phyloP scores from a whole-genome alignment of 2,888 invertebrate species.

The Drosophila aldrichi region DNA sequence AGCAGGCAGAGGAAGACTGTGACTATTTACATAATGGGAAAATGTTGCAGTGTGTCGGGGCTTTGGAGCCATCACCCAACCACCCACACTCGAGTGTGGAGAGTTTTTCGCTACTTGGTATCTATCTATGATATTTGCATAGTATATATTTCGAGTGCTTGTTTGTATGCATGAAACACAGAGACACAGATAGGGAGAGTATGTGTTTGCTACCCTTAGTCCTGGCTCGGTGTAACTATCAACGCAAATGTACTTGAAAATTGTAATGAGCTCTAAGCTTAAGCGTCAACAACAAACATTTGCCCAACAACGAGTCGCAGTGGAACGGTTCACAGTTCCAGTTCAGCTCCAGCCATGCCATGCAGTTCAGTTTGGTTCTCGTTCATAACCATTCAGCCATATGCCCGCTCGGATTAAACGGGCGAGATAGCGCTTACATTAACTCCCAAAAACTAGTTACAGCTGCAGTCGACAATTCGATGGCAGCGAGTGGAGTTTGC shows the following conservation, averaged over 20 bases:
- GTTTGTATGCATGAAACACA: constrained; percentile 74
- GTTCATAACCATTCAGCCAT: constrained; percentile 71
- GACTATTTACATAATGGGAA: constrained; percentile 61
- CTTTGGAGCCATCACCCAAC: neutral
- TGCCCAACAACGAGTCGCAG: constrained; percentile 19
- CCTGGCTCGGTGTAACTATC: constrained; percentile 74
- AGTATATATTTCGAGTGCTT: constrained; percentile 80
- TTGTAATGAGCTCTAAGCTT: constrained; percentile 80
- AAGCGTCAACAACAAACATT: constrained; percentile 80
- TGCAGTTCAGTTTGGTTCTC: constrained; percentile 32
- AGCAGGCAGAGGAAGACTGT: neutral
- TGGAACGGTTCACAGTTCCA: constrained; percentile 20
- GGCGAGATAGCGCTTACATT: constrained; percentile 59
- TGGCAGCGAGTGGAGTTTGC: constrained; percentile 25
- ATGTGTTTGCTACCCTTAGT: constrained; percentile 22
- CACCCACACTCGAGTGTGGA: constrained; percentile 23
- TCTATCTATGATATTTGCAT: constrained; percentile 76
- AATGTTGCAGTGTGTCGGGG: constrained; percentile 42
- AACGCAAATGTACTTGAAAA: constrained; percentile 82
- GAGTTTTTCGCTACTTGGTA: constrained; percentile 53
- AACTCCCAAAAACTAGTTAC: constrained; percentile 49
- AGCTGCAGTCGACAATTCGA: constrained; percentile 59
- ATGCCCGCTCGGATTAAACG: constrained; percentile 75
- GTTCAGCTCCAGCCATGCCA: constrained; percentile 29
- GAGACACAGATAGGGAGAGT: constrained; percentile 7